Evolutionary conservation across 2,113 vertebrate genomes (phyloP).

Genomic region (Semicossyphus pulcher): DNA sequence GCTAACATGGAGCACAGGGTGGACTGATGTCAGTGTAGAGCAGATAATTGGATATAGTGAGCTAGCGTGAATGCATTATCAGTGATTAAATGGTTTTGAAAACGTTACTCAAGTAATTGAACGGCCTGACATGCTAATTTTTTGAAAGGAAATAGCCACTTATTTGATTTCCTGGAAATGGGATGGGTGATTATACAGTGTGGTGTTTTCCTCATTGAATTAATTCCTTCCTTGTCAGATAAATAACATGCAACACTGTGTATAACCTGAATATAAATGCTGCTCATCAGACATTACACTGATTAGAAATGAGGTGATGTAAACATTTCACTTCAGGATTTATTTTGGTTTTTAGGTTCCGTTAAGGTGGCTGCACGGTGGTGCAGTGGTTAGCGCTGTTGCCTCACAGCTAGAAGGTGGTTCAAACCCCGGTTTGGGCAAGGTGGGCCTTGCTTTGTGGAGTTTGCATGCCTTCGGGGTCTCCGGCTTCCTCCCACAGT

Average conservation of each 20-base stretch:
- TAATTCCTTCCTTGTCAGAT: background rate
- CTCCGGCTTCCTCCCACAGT: too few relatives aligned
- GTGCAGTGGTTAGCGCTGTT: too few relatives aligned
- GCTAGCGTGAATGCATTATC: conserved; percentile 61
- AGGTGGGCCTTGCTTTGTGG: too few relatives aligned
- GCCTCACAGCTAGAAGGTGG: too few relatives aligned
- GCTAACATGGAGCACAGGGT: conserved; percentile 70
- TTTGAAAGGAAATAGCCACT: conserved; percentile 18
- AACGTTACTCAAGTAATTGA: conserved; percentile 33
- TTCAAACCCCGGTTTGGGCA: too few relatives aligned
- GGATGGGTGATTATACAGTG: conserved; percentile 8
- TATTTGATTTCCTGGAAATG: background rate
- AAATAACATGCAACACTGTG: background rate
- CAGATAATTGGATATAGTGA: conserved; percentile 68
- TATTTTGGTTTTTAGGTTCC: too few relatives aligned
- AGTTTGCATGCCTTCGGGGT: too few relatives aligned
- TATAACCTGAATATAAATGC: conserved; percentile 1
- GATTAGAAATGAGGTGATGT: too few relatives aligned
- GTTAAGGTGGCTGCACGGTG: too few relatives aligned
- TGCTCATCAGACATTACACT: background rate
- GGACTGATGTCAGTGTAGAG: conserved; percentile 56
- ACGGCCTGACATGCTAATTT: conserved; percentile 1
- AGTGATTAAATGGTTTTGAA: conserved; percentile 53
- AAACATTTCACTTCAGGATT: too few relatives aligned
- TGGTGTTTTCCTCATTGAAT: conserved; percentile 1